Evolutionary conservation across 2,888 invertebrate species (phyloP).

Genomic region (Molanna angustata): DNA sequence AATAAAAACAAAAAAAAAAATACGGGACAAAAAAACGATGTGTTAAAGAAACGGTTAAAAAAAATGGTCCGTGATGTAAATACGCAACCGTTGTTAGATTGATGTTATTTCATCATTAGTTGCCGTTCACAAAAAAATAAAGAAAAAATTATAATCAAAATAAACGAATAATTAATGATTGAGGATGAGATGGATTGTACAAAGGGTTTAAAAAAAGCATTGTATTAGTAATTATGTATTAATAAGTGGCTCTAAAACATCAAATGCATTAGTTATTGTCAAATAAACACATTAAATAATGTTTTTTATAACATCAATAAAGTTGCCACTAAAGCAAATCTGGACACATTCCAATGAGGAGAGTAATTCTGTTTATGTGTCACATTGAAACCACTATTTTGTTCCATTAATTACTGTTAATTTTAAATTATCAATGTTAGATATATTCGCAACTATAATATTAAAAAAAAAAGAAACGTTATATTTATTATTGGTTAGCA

Average conservation of each 20-base stretch:
- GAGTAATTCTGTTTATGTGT: conserved; percentile 15
- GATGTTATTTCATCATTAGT: conserved; percentile 17
- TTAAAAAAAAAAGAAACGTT: conserved; percentile 10
- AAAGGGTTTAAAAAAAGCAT: conserved; percentile 31
- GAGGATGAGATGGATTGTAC: conserved; percentile 25
- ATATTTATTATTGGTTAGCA: conserved; percentile 23
- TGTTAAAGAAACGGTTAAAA: conserved; percentile 23
- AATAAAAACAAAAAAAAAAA: conserved; percentile 8
- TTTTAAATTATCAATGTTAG: conserved; percentile 11
- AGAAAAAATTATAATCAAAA: conserved; percentile 20
- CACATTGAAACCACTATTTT: conserved; percentile 11
- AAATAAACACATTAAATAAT: conserved; percentile 19
- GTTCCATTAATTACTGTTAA: conserved; percentile 4
- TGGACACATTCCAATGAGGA: conserved; percentile 10
- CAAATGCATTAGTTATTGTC: conserved; percentile 26
- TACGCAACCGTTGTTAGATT: conserved; percentile 18
- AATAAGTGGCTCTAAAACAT: conserved; percentile 27
- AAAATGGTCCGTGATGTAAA: conserved; percentile 13
- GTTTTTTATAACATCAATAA: conserved; percentile 9
- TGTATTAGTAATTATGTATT: conserved; percentile 30
- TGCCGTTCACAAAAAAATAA: conserved; percentile 21
- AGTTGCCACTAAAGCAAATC: conserved; percentile 25
- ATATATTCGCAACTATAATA: conserved; percentile 10
- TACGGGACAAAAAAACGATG: conserved; percentile 12
- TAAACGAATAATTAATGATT: conserved; percentile 10